Conservation (phyloP, 2,797 vertebrate genomes). For the Epinephelus malabaricus region DNA sequence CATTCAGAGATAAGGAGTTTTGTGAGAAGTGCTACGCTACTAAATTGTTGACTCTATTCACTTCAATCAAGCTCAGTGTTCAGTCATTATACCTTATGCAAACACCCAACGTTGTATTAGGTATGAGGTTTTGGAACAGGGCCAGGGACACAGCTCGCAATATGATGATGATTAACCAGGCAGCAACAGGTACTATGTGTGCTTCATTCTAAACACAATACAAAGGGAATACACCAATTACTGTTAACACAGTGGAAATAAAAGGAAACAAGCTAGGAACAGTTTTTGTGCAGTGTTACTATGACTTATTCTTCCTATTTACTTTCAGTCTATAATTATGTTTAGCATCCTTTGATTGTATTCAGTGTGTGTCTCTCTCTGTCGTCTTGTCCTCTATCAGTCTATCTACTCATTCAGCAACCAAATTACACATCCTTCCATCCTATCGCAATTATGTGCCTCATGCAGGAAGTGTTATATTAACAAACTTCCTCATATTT, state of each 20-base stretch:
- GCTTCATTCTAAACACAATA: conserved; percentile 3
- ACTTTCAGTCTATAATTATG: background rate
- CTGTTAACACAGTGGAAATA: background rate
- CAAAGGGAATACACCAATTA: background rate
- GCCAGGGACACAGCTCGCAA: conserved; percentile 25
- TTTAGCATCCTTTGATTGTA: background rate
- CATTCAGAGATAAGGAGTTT: conserved; percentile 53
- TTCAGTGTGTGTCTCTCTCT: too few species aligned
- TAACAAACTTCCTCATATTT: too few species aligned
- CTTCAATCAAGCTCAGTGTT: conserved; percentile 52
- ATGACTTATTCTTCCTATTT: background rate
- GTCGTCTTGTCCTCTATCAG: too few species aligned
- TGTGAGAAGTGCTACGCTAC: conserved; percentile 23
- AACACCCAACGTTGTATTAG: conserved; percentile 47
- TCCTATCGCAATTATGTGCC: background rate
- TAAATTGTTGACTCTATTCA: conserved; percentile 53
- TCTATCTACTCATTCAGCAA: too few species aligned
- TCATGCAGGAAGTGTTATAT: too few species aligned
- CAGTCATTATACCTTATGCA: conserved; percentile 51
- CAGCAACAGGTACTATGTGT: conserved; percentile 29
- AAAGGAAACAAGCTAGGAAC: background rate
- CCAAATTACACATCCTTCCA: background rate
- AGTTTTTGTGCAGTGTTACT: background rate
- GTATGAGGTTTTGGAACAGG: conserved; percentile 35
- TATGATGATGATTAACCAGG: conserved; percentile 41